Percentiles rank a stretch among this genome's conserved stretches.
Evolutionary conservation across 2,888 invertebrate species (phyloP).

Genomic region (Linnaemya tessellans): DNA sequence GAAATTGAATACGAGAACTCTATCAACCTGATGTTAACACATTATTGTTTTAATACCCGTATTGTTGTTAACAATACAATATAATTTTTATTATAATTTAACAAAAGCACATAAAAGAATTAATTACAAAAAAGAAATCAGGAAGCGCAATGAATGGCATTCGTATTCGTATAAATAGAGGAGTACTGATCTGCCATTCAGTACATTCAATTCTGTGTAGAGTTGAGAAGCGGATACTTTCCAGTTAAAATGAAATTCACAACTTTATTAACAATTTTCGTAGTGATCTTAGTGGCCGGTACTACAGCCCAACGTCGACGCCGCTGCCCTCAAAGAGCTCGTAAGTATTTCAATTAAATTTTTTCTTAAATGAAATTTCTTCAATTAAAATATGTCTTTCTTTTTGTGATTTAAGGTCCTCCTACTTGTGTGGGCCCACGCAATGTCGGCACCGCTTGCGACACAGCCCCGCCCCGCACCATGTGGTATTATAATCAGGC

Average conservation of each 20-base stretch:
- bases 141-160: too few species aligned
- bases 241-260: slow-evolving; percentile 20
- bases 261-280: slow-evolving; percentile 13
- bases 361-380: background rate
- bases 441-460: background rate
- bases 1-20: too few species aligned
- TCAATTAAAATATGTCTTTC: background rate
- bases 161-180: background rate
- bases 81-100: background rate
- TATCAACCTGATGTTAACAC: too few species aligned
- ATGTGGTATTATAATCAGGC: slow-evolving; percentile 44
- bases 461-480: background rate
- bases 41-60: too few species aligned
- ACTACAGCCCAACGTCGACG: slow-evolving; percentile 19
- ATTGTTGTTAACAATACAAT: too few species aligned
- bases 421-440: slow-evolving; percentile 1
- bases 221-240: background rate
- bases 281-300: slow-evolving; percentile 2
- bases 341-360: slow-evolving; percentile 18
- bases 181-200: background rate
- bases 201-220: background rate
- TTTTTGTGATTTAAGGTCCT: slow-evolving; percentile 1
- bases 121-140: too few species aligned
- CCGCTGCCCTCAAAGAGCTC: slow-evolving; percentile 21
- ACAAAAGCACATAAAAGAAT: too few species aligned